Evolutionary conservation across 1,140 invertebrate species (phyloP), one percentile per base, ranked within the genome.

Genomic region (Pseudomyrmex pallidus): DNA sequence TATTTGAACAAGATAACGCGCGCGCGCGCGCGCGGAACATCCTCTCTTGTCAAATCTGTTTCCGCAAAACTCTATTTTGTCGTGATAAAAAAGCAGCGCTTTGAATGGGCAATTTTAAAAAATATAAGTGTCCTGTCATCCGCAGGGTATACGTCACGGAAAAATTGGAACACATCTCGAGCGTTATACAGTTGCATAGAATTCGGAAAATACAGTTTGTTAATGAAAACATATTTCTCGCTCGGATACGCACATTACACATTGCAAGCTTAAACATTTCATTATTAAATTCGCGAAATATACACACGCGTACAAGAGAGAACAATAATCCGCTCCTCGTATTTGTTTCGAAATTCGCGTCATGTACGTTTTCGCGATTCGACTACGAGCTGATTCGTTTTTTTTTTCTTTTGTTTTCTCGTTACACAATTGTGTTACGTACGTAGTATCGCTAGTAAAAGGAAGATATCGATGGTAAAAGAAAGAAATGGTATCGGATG

Each of bases 91-190:
- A 70, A 25, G 52, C 54, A 20, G 20, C 22, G 50, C 56, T 80
- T 80, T 70, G 66, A 70, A 61, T 57, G 66, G 76, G n/a, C 76
- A 80, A 80, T 80, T 80, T 35, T 80, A 44, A 80, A 80, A 78
- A 80, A 80, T 80, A 80, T 80, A 80, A 80, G 76, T 80, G 76
- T 80, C 44, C 76, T 80, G 76, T 80, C 76, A 80, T 59, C 66
- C 66, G 44, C 76, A 80, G 76, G 66, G 35, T 35, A 50, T 80
- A 80, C 66, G 54, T 80, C 76, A 80, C 76, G 66, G 5, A 35
- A 35, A 80, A 80, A 80, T 80, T 80, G 76, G 72, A 80, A 80
- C 66, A 66, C 66, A 70, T 70, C 76, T 80, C 76, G 66, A 80
- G 54, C 66, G 76, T 72, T 80, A 72, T 61, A 72, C 44, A 22